phyloP scores from a whole-genome alignment of 2,888 invertebrate species.

The Nemurella pictetii region DNA sequence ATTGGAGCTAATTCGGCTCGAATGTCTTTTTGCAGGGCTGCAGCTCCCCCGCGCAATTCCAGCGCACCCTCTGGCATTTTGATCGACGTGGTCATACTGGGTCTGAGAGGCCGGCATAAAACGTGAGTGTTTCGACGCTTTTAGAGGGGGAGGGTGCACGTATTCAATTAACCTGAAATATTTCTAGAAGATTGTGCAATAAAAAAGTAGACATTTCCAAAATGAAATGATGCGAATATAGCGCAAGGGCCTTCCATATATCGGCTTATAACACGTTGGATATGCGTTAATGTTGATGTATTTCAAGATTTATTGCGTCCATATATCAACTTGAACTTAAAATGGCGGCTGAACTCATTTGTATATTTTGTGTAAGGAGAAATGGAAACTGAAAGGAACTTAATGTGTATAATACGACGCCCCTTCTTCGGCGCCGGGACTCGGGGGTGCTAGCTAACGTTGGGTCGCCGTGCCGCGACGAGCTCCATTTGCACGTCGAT shows the following conservation, averaged over 20 bases:
- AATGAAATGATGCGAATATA: conserved; percentile 6
- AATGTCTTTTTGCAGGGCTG: neutral
- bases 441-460: no score
- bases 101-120: neutral
- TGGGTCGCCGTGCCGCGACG: neutral
- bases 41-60: neutral
- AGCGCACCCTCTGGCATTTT: conserved; percentile 14
- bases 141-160: conserved; percentile 17
- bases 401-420: conserved; percentile 14
- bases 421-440: neutral
- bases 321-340: conserved; percentile 26
- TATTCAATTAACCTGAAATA: conserved; percentile 33
- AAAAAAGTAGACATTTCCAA: conserved; percentile 23
- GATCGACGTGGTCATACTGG: conserved; percentile 26
- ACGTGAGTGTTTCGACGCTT: conserved; percentile 25
- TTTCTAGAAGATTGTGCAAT: conserved; percentile 21
- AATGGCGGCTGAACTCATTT: conserved; percentile 22
- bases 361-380: conserved; percentile 4
- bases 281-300: conserved; percentile 1
- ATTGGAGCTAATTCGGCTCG: neutral
- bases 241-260: neutral
- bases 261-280: neutral
- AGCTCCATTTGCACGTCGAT: conserved; percentile 21
- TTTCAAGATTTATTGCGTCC: conserved; percentile 17
- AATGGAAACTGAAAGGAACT: conserved; percentile 17